Evolutionary conservation across 2,113 vertebrate species (phyloP).

Genomic region (Pseudopipra pipra): DNA sequence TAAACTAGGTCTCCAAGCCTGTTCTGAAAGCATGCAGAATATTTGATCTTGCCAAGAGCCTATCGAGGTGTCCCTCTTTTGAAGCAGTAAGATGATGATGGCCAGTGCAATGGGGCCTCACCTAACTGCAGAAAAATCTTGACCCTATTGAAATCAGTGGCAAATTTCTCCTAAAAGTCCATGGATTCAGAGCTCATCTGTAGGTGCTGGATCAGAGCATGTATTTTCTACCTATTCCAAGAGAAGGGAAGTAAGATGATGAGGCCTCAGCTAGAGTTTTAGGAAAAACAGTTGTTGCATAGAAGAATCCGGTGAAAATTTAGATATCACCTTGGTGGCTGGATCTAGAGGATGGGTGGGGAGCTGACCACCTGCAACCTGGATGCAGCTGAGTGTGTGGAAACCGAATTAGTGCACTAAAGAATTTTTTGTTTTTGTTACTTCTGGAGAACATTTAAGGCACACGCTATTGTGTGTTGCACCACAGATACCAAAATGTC

Average conservation of each 20-base stretch:
- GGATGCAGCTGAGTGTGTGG: too few species aligned
- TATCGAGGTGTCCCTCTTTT: background rate
- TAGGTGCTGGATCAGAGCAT: background rate
- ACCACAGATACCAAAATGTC: background rate
- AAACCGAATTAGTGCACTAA: background rate
- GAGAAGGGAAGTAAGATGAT: background rate
- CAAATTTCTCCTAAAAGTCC: background rate
- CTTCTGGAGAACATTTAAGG: background rate
- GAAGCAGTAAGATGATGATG: background rate
- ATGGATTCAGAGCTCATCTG: background rate
- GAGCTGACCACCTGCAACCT: background rate
- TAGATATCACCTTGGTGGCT: background rate
- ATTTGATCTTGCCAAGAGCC: background rate
- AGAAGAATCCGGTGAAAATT: background rate
- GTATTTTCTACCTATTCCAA: background rate
- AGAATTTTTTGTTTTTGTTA: background rate
- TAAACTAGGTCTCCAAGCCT: background rate
- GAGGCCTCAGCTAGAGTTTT: background rate
- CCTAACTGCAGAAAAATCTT: background rate
- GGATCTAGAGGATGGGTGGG: background rate
- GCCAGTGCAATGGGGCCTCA: background rate
- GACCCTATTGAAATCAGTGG: background rate
- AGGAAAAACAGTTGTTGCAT: background rate
- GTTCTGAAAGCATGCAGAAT: background rate
- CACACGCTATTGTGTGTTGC: background rate